These are phyloP conservation scores for Charanyca ferruginea DNA, from an alignment of 2,888 invertebrate genomes.

Conservation along the genomic window DNA sequence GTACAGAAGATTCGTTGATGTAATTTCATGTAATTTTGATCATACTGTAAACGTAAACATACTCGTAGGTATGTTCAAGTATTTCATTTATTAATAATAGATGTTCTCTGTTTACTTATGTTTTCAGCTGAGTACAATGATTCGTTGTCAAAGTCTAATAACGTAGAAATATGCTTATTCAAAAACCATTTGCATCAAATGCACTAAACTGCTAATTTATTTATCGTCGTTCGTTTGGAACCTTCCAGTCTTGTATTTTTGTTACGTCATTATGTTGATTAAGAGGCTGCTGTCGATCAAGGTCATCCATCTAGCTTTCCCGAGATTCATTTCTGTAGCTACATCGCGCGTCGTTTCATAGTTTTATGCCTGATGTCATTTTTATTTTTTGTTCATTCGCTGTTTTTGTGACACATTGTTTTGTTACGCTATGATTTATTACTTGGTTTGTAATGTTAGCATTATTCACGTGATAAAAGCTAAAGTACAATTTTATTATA, in stretches of 20 bases:
- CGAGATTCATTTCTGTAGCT: conserved; percentile 16
- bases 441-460: conserved; percentile 35
- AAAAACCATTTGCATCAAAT: not conserved
- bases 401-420: conserved; percentile 55
- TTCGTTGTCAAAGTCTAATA: not conserved
- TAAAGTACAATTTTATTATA: not conserved
- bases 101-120: not conserved
- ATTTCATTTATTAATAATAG: conserved; percentile 1
- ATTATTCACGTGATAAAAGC: conserved; percentile 9
- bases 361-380: conserved; percentile 54
- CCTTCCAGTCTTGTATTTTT: not conserved
- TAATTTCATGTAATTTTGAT: conserved; percentile 13
- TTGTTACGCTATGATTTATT: conserved; percentile 46
- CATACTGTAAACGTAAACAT: not conserved
- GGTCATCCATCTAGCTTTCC: conserved; percentile 30
- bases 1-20: not conserved
- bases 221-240: conserved; percentile 31
- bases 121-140: conserved; percentile 3
- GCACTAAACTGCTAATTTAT: conserved; percentile 7
- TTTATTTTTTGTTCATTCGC: conserved; percentile 39
- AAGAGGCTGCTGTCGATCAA: conserved; percentile 9
- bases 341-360: conserved; percentile 11
- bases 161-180: not conserved
- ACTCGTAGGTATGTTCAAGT: not conserved
- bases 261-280: conserved; percentile 3